Conservation (phyloP, 2,888 invertebrate genomes). For the Campoletis raptor region DNA sequence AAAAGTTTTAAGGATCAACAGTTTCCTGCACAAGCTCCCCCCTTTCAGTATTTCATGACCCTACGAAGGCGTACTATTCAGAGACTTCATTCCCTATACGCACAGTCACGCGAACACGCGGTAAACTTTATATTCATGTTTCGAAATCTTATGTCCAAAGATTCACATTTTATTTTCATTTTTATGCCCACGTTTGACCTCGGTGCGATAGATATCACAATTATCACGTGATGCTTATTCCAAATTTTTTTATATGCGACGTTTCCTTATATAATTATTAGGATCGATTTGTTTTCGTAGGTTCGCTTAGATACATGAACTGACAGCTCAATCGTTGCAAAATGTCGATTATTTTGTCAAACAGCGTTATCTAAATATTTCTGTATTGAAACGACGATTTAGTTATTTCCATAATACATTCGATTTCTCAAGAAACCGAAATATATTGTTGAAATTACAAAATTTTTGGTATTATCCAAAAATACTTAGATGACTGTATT, state of each 20-base stretch:
- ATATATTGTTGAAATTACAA: too few relatives aligned
- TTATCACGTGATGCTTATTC: not conserved
- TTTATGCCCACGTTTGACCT: not conserved
- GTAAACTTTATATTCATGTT: constrained; percentile 36
- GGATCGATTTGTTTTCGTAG: not conserved
- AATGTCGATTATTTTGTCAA: too few relatives aligned
- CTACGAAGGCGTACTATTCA: constrained; percentile 64
- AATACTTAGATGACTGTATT: not conserved
- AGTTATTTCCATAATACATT: too few relatives aligned
- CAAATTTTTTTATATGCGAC: not conserved
- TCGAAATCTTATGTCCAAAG: constrained; percentile 6
- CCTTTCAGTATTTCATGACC: constrained; percentile 66
- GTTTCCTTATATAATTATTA: not conserved
- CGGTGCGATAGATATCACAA: not conserved
- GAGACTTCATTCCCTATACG: constrained; percentile 78
- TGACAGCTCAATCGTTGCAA: too few relatives aligned
- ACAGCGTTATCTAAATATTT: too few relatives aligned
- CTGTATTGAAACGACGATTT: too few relatives aligned
- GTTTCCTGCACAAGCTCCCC: not conserved
- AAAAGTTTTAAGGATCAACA: not conserved
- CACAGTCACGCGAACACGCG: constrained; percentile 74
- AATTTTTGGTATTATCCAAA: too few relatives aligned
- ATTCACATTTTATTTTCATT: constrained; percentile 11
- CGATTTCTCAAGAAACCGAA: too few relatives aligned
- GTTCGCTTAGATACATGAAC: not conserved